Evolutionary conservation across 2,113 vertebrate species (phyloP), one percentile per base, ranked within the genome.

Genomic region (Psilopogon haemacephalus): DNA sequence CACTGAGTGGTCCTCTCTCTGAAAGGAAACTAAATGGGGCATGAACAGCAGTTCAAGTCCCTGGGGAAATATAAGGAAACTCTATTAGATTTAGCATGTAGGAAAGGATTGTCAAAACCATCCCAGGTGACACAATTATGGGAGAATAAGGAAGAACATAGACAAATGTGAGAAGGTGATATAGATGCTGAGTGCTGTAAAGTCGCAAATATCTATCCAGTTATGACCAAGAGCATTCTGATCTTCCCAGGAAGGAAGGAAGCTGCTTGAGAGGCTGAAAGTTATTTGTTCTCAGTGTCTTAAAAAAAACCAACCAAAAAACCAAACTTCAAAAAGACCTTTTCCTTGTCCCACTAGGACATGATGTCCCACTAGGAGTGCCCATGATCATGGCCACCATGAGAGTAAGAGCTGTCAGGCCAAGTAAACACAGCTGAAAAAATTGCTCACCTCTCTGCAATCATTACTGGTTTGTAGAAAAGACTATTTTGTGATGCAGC

Each of bases 31-130:
- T 85, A 89, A 94, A 89, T 76, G 74, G 74, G 78, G 26, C 84
- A 69, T 79, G 90, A 84, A 86, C 90, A 94, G 46, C 84, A 93
- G 87, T 85, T 93, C 77, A 63, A 50, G 60, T 56, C 84, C 56
- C 81, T n/a, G 42, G 81, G 74, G 94, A 95, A 96, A 94, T 96
- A 91, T 11, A 91, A 67, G 52, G 63, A 87, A 87, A 79, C 84
- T 67, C 91, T 93, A 94, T 96, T 86, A 93, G 91, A 89, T 46
- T 76, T 84, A 79, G 77, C 86, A 82, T 79, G 86, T 77, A 73
- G 78, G 86, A 87, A 87, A 81, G 70, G 90, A 82, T 81, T 85
- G 86, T 92, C 91, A 85, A 90, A 95, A 86, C 32, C 60, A 71
- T 89, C 86, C 76, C 78, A 83, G 87, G 59, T 95, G 90, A 95